Evolutionary conservation across 2,113 vertebrate genomes (phyloP).

Genomic region (Bungarus multicinctus): DNA sequence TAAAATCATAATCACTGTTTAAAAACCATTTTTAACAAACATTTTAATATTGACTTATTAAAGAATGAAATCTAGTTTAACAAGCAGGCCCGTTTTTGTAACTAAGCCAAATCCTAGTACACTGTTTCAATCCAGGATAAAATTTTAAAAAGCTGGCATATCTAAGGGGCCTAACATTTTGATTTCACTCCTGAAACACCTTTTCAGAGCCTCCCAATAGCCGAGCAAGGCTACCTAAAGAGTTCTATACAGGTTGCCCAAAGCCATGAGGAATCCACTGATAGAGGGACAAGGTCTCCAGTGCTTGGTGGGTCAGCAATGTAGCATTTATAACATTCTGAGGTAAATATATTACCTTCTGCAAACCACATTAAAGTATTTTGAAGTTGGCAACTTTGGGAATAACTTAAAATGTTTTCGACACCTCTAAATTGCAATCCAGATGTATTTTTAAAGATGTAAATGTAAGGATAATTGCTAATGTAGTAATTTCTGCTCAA

Average conservation of each 20-base stretch:
- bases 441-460: background rate
- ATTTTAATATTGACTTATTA: background rate
- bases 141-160: background rate
- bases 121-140: background rate
- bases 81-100: background rate
- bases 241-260: background rate
- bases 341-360: background rate
- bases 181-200: background rate
- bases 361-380: background rate
- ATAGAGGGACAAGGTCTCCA: background rate
- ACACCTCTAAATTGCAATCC: background rate
- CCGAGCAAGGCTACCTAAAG: background rate
- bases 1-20: no score
- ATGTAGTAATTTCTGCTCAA: background rate
- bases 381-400: background rate
- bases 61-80: background rate
- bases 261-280: background rate
- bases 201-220: background rate
- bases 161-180: background rate
- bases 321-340: background rate
- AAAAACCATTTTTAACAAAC: no score
- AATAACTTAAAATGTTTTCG: background rate
- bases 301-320: background rate
- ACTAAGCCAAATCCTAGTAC: background rate
- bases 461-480: background rate